phyloP scores from a whole-genome alignment of 53 echinoderm and acorn worm genomes.

The Mesocentrotus franciscanus region DNA sequence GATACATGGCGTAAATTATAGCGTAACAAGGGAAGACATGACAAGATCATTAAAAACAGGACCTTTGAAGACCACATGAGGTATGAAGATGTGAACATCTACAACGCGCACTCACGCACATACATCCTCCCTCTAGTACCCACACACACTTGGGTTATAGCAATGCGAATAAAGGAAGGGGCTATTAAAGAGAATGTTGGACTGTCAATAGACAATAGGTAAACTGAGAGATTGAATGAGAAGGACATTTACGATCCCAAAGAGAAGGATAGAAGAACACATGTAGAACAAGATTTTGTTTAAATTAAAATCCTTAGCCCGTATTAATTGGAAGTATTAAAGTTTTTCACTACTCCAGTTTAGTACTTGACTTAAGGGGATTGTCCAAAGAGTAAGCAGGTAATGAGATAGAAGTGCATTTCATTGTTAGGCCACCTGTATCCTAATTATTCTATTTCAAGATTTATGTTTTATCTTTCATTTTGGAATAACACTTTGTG shows the following conservation, averaged over 20 bases:
- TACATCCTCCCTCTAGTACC: background rate
- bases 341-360: no score
- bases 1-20: background rate
- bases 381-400: background rate
- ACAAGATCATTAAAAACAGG: background rate
- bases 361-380: background rate
- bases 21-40: conserved; percentile 10
- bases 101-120: background rate
- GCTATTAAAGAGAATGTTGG: background rate
- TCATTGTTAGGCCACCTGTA: conserved; percentile 7
- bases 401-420: background rate
- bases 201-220: background rate
- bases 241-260: background rate
- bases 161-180: background rate
- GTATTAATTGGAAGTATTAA: background rate
- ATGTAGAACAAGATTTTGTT: background rate
- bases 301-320: background rate
- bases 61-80: background rate
- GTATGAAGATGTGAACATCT: background rate
- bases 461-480: background rate
- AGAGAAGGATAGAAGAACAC: background rate
- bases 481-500: background rate
- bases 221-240: background rate
- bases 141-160: background rate
- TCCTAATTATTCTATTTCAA: background rate